Evolutionary conservation across 1,140 invertebrate species (phyloP).

Genomic region (Coelopa frigida): DNA sequence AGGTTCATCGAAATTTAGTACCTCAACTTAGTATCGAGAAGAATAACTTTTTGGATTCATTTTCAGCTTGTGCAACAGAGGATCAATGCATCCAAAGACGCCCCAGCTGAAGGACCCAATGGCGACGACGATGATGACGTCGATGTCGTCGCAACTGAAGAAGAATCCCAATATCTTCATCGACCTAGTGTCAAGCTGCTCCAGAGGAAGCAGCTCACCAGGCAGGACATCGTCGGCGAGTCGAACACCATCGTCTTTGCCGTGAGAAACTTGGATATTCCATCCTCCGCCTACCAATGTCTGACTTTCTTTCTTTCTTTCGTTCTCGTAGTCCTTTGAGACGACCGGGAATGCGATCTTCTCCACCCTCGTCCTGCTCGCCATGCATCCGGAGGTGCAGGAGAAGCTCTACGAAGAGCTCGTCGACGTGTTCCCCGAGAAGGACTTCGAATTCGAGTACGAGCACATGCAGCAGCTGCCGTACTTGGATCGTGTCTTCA

Average conservation of each 20-base stretch:
- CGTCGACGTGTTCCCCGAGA: conserved; percentile 8
- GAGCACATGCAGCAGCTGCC: conserved; percentile 4
- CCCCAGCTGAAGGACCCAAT: not conserved
- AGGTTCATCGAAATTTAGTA: conserved; percentile 4
- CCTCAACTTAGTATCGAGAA: not conserved
- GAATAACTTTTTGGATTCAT: conserved; percentile 3
- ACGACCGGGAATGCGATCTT: conserved; percentile 8
- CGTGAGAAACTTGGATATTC: conserved; percentile 3
- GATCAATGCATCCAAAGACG: not conserved
- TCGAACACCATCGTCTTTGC: conserved; percentile 8
- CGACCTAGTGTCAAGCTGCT: conserved; percentile 5
- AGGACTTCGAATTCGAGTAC: conserved; percentile 2
- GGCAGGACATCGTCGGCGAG: conserved; percentile 7
- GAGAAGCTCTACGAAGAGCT: conserved; percentile 16
- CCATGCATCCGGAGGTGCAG: conserved; percentile 17
- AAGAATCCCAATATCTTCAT: conserved; percentile 6
- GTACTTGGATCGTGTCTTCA: conserved; percentile 15
- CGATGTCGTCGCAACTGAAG: not conserved
- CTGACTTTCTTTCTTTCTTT: not conserved
- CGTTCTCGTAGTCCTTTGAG: conserved; percentile 13
- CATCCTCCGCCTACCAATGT: no score
- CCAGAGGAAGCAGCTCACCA: conserved; percentile 1
- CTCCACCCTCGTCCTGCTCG: conserved; percentile 14
- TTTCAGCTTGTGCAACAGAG: not conserved
- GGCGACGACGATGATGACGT: not conserved